Percentiles rank a stretch among this genome's conserved stretches.
Evolutionary conservation across 2,797 vertebrate genomes (phyloP).

Genomic region (Poecilia velifera): DNA sequence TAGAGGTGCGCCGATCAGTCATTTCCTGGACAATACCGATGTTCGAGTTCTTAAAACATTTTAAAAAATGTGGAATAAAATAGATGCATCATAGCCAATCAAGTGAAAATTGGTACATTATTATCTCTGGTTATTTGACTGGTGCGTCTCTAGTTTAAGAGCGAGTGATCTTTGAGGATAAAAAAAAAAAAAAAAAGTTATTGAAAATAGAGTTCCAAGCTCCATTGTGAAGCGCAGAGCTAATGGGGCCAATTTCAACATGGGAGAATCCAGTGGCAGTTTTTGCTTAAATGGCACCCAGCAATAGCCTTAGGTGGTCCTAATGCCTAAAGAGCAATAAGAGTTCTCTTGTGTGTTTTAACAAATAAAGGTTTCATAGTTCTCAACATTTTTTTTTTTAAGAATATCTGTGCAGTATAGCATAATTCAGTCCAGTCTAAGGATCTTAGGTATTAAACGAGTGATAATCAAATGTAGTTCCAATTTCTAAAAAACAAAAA

Average conservation of each 20-base stretch:
- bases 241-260: neutral
- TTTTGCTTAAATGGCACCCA: neutral
- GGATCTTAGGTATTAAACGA: neutral
- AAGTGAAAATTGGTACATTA: neutral
- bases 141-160: neutral
- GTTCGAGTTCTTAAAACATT: neutral
- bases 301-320: neutral
- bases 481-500: neutral
- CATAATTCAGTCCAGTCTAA: constrained; percentile 1
- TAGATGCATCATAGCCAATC: neutral
- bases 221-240: neutral
- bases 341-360: neutral
- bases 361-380: neutral
- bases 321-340: neutral
- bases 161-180: neutral
- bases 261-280: neutral
- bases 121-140: neutral
- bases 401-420: neutral
- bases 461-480: neutral
- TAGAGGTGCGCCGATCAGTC: neutral
- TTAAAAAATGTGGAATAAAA: too few species aligned
- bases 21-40: neutral
- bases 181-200: neutral
- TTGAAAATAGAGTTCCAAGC: neutral
- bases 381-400: neutral